Conservation (phyloP, 2,888 invertebrate genomes). For the Rutpela maculata region DNA sequence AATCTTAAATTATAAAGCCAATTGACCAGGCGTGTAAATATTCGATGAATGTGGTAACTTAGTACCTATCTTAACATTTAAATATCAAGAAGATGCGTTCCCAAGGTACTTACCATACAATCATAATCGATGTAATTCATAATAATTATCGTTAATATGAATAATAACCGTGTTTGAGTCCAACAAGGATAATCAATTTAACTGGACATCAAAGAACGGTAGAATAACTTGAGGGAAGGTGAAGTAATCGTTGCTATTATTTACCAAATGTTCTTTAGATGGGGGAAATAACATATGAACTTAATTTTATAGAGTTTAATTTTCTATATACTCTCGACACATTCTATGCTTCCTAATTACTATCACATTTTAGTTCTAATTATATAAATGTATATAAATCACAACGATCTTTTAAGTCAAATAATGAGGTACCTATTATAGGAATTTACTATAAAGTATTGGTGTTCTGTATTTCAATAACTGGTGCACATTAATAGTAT, state of each 20-base stretch:
- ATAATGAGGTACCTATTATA: too few species aligned
- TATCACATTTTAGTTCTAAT: too few species aligned
- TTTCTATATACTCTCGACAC: neutral
- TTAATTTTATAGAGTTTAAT: neutral
- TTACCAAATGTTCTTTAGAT: neutral
- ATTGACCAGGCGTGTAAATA: neutral
- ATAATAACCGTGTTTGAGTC: slow-evolving; percentile 10
- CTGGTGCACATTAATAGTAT: too few species aligned
- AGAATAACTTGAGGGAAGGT: slow-evolving; percentile 14
- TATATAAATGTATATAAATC: too few species aligned
- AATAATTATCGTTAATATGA: slow-evolving; percentile 38
- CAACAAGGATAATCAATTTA: slow-evolving; percentile 26
- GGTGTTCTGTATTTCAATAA: too few species aligned
- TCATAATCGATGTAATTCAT: slow-evolving; percentile 26
- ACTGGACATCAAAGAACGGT: slow-evolving; percentile 12
- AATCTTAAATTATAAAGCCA: too few species aligned
- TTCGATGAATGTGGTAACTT: neutral
- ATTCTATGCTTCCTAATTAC: too few species aligned
- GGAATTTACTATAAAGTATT: too few species aligned
- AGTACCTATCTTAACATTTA: neutral
- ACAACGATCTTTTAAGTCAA: too few species aligned
- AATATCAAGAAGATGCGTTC: neutral
- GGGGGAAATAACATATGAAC: neutral
- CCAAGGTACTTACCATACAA: neutral
- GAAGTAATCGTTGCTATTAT: neutral